A percentile compares a stretch with the other conserved stretches of the same genome.
phyloP scores from a whole-genome alignment of 2,797 vertebrate species.

The Coracias cyanogaster region DNA sequence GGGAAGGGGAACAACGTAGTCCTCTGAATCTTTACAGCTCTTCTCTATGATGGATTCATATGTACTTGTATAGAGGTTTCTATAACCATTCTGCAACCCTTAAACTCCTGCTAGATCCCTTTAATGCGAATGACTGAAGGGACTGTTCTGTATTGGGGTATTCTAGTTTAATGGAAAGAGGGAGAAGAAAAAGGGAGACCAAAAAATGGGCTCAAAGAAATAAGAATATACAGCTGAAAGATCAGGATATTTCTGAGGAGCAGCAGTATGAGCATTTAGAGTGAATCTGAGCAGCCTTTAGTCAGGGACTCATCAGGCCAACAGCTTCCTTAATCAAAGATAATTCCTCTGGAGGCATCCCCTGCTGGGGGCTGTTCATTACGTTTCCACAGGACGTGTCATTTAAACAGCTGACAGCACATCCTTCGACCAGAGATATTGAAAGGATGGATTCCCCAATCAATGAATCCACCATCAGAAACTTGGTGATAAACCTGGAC shows the following conservation, averaged over 20 bases:
- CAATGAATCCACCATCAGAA: not conserved
- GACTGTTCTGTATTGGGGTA: not conserved
- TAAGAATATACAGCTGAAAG: not conserved
- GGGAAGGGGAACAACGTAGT: not conserved
- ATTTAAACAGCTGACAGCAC: not conserved
- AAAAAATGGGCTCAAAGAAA: not conserved
- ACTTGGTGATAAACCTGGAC: not conserved
- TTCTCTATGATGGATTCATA: not conserved
- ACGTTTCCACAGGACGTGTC: not conserved
- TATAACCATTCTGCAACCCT: not conserved
- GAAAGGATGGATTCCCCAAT: not conserved
- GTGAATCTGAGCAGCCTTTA: not conserved
- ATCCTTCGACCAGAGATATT: not conserved
- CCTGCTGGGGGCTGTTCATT: not conserved
- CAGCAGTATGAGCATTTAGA: not conserved
- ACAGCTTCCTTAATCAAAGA: not conserved
- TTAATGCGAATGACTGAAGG: not conserved
- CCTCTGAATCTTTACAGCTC: not conserved
- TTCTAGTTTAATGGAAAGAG: not conserved
- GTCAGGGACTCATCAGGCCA: not conserved
- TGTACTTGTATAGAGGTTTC: not conserved
- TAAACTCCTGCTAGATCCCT: not conserved
- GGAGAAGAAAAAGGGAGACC: not conserved
- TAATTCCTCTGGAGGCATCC: not conserved
- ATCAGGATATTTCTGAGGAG: not conserved